Percentiles rank a stretch among this genome's conserved stretches.
phyloP scores from a whole-genome alignment of 2,888 invertebrate genomes.

The Drosophila cracens region DNA sequence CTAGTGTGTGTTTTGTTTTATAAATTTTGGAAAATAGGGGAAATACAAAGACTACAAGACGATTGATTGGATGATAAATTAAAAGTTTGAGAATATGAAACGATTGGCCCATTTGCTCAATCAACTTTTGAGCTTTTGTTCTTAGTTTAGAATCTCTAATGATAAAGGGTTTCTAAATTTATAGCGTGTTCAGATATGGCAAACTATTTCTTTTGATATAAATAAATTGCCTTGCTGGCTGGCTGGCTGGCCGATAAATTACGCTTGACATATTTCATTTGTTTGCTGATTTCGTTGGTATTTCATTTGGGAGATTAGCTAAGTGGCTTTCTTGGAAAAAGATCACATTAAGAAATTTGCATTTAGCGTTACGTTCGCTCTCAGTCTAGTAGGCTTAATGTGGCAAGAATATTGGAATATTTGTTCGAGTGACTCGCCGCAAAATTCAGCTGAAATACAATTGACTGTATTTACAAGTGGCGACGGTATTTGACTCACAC shows the following conservation, averaged over 20 bases:
- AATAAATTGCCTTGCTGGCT: slow-evolving; percentile 16
- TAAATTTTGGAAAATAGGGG: neutral
- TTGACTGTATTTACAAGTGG: slow-evolving; percentile 41
- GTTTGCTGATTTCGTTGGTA: slow-evolving; percentile 3
- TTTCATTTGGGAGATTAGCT: slow-evolving; percentile 34
- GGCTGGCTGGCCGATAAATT: slow-evolving; percentile 17
- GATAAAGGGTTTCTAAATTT: slow-evolving; percentile 28
- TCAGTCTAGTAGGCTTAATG: slow-evolving; percentile 26
- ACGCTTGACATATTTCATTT: slow-evolving; percentile 34
- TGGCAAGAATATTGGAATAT: neutral
- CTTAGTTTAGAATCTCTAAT: slow-evolving; percentile 14
- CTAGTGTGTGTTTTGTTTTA: neutral
- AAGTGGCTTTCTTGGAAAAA: slow-evolving; percentile 31
- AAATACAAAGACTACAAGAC: neutral
- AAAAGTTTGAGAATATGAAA: slow-evolving; percentile 1
- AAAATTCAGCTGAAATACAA: slow-evolving; percentile 38
- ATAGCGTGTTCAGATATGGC: slow-evolving; percentile 20
- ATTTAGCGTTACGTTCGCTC: slow-evolving; percentile 25
- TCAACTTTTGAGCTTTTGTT: slow-evolving; percentile 14
- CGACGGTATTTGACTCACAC: slow-evolving; percentile 17
- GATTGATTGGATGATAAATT: slow-evolving; percentile 27
- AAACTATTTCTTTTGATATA: slow-evolving; percentile 14
- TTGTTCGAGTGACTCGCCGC: slow-evolving; percentile 6
- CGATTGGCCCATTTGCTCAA: slow-evolving; percentile 5
- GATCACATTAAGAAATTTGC: slow-evolving; percentile 46